phyloP scores from a whole-genome alignment of 2,113 vertebrate species.

The Plectropomus leopardus region DNA sequence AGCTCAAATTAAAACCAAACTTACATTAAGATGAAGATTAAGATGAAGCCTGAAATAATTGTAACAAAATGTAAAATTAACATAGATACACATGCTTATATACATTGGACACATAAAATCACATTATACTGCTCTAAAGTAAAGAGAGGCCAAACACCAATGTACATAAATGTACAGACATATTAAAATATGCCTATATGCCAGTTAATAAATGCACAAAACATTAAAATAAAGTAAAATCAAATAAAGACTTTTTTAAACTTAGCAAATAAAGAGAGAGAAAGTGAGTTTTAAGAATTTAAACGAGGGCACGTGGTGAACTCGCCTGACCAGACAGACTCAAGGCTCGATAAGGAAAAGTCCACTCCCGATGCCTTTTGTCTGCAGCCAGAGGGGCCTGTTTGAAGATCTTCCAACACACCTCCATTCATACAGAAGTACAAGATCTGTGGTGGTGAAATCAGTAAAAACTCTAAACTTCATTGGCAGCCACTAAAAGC shows the following conservation, averaged over 20 bases:
- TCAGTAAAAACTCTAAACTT: neutral
- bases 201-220: neutral
- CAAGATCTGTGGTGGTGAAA: neutral
- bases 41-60: neutral
- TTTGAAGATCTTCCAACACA: neutral
- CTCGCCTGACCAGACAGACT: neutral
- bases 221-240: neutral
- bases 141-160: neutral
- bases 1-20: neutral
- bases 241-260: neutral
- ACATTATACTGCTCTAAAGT: no score
- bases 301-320: neutral
- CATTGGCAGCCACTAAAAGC: no score
- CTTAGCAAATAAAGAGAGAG: neutral
- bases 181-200: neutral
- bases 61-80: neutral
- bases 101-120: no score
- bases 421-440: neutral
- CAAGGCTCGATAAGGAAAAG: neutral
- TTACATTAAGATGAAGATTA: no score
- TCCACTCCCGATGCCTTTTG: neutral
- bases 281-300: neutral
- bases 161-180: neutral
- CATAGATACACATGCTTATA: no score
- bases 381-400: slow-evolving; percentile 5